Evolutionary conservation across 2,888 invertebrate genomes (phyloP).

Genomic region (Coecobrya sp.): DNA sequence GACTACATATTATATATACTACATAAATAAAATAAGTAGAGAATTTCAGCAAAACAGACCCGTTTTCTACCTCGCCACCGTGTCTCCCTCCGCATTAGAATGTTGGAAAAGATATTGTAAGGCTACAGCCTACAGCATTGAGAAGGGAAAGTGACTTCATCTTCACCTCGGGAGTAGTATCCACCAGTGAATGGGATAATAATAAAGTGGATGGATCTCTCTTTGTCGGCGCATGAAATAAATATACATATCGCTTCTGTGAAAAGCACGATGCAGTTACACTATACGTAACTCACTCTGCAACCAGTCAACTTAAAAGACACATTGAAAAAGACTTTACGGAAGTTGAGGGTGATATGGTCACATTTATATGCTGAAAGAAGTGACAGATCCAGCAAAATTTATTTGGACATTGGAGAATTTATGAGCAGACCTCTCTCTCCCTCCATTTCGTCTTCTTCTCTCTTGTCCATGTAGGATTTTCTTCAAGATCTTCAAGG

Average conservation of each 20-base stretch:
- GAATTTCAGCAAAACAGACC: neutral
- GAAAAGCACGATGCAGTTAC: neutral
- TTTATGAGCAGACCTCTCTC: constrained; percentile 76
- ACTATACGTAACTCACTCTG: neutral
- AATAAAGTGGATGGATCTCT: constrained; percentile 71
- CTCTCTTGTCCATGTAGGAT: constrained; percentile 18
- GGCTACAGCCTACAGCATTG: neutral
- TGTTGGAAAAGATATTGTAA: neutral
- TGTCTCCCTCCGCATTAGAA: neutral
- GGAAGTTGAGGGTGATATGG: constrained; percentile 76
- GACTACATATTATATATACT: neutral
- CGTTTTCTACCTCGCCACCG: neutral
- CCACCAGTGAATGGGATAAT: constrained; percentile 58
- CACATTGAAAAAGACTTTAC: constrained; percentile 69
- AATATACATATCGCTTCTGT: neutral
- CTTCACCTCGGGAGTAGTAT: constrained; percentile 59
- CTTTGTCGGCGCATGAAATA: constrained; percentile 5
- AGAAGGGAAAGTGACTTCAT: constrained; percentile 59
- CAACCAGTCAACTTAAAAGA: constrained; percentile 58
- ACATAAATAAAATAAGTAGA: neutral
- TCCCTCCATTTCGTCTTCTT: constrained; percentile 9
- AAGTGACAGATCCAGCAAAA: constrained; percentile 78
- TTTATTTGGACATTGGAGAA: constrained; percentile 82
- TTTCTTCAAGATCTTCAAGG: constrained; percentile 1
- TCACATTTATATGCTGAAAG: constrained; percentile 82